Base-by-base conservation (phyloP, 2,113 vertebrate genomes). In the Pollimyrus isidori region DNA sequence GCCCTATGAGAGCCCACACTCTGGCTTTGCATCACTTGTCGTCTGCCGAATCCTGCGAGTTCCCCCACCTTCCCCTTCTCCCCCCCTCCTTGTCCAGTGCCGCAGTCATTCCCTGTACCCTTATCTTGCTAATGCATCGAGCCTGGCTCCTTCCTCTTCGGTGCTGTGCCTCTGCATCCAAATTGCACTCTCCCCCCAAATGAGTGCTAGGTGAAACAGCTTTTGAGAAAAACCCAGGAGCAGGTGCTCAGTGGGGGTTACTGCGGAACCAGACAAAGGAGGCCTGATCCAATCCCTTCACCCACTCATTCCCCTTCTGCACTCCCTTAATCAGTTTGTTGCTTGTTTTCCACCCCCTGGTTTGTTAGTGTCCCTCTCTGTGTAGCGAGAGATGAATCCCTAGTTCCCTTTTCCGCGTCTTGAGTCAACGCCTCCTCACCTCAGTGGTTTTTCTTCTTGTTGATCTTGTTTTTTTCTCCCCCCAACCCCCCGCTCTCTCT, bases 151-250 rank as follows among this genome's bases (percentile, higher is more conserved):
- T 69, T 56, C 85, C 85, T 89, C 90, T 62, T 76, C 91, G 91
- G 91, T 89, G 93, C 80, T 92, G 42, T 93, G 91, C 91, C 94
- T 93, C 90, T 93, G 92, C 93, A 93, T 94, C 91, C 91, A 94
- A 91, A 91, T 92, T 92, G 90, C 95, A 92, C 92, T 93, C 95
- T 94, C 86, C 93, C 89, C 91, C 93, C 89, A 93, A 94, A 96
- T 95, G 94, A 93, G 93, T 95, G 95, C 92, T 91, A 95, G 94
- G 95, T 95, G 92, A 93, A 94, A 94, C 94, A 95, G 95, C 95
- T 95, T 95, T 97, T 94, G 93, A 97, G 95, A 93, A 93, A 92
- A 92, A 92, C 93, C 94, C 93, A 88, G 92, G 93, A 95, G 94
- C 95, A 92, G 62, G 82, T 95, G 91, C 92, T 92, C 90, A 91